Evolutionary conservation across 2,888 invertebrate genomes (phyloP).

Genomic region (Drosophila kuntzei): DNA sequence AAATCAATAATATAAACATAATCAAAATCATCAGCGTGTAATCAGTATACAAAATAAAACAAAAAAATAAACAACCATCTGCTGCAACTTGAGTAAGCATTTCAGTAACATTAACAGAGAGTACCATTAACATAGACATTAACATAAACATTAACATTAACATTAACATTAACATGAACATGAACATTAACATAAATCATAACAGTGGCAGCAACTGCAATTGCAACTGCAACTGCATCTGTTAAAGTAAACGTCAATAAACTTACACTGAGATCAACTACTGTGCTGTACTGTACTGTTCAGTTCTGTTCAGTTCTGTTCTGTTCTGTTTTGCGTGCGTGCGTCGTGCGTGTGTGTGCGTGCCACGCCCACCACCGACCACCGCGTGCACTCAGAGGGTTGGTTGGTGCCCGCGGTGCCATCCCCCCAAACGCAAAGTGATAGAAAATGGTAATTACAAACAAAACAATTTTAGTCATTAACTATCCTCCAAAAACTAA

Average conservation of each 20-base stretch:
- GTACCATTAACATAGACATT: slow-evolving; percentile 30
- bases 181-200: slow-evolving; percentile 18
- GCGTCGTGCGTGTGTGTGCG: slow-evolving; percentile 76
- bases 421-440: slow-evolving; percentile 81
- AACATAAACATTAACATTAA: slow-evolving; percentile 24
- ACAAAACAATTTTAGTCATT: slow-evolving; percentile 75
- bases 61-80: slow-evolving; percentile 23
- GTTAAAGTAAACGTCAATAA: slow-evolving; percentile 39
- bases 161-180: slow-evolving; percentile 30
- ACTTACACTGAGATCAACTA: slow-evolving; percentile 56
- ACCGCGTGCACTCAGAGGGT: slow-evolving; percentile 69
- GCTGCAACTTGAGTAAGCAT: slow-evolving; percentile 29
- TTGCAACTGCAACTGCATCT: slow-evolving; percentile 16
- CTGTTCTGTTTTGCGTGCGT: slow-evolving; percentile 72
- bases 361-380: slow-evolving; percentile 78
- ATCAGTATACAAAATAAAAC: slow-evolving; percentile 28
- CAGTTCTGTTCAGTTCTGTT: slow-evolving; percentile 32
- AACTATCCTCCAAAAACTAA: slow-evolving; percentile 45
- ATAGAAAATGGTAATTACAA: slow-evolving; percentile 85
- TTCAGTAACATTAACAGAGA: slow-evolving; percentile 36
- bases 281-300: slow-evolving; percentile 32
- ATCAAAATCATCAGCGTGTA: slow-evolving; percentile 30
- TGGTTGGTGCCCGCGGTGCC: slow-evolving; percentile 80
- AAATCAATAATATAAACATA: slow-evolving; percentile 10
- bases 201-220: slow-evolving; percentile 22